Conservation (phyloP, 2,113 vertebrate species). For the Melanotaenia duboulayi region DNA sequence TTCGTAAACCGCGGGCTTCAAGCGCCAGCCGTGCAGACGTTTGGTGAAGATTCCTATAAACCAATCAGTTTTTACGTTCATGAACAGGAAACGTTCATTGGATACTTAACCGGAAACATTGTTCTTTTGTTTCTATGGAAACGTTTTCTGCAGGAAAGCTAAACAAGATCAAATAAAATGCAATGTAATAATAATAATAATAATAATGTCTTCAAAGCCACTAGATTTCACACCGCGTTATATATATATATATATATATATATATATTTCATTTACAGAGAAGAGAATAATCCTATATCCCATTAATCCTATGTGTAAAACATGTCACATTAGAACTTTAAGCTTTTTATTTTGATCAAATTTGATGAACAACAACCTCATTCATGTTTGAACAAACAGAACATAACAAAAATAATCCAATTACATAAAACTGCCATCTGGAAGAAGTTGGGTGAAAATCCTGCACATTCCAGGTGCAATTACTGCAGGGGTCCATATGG, state of each 20-base stretch:
- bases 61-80: constrained; percentile 67
- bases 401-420: constrained; percentile 44
- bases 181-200: too few relatives aligned
- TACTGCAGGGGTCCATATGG: constrained; percentile 49
- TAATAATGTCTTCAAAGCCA: not conserved
- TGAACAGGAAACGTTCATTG: constrained; percentile 40
- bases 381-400: constrained; percentile 54
- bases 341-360: constrained; percentile 62
- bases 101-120: constrained; percentile 42
- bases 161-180: not conserved
- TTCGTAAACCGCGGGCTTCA: constrained; percentile 65
- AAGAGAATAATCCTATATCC: too few relatives aligned
- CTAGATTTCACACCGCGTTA: too few relatives aligned
- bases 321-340: constrained; percentile 47
- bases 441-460: constrained; percentile 36
- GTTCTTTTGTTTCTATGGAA: constrained; percentile 33
- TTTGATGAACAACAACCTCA: constrained; percentile 56
- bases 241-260: too few relatives aligned
- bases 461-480: constrained; percentile 48
- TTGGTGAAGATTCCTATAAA: constrained; percentile 11
- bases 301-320: constrained; percentile 41
- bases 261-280: too few relatives aligned
- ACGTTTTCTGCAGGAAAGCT: not conserved
- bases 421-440: constrained; percentile 58
- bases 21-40: not conserved